These are phyloP conservation scores for Anoura caudifer DNA, from an alignment of 2,113 vertebrate genomes.

Conservation along the genomic window DNA sequence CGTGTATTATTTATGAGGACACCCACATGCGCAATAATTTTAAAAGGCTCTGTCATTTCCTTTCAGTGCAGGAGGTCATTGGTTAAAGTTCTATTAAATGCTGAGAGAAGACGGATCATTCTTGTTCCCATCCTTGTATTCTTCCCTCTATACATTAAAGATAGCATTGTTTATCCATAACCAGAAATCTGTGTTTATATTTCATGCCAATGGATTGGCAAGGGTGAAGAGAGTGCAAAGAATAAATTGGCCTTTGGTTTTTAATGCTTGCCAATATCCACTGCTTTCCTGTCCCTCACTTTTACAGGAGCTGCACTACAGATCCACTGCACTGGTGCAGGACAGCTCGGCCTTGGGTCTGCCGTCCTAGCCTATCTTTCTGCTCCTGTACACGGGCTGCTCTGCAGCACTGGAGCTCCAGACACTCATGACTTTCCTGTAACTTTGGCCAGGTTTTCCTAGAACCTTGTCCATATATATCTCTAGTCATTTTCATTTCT, in stretches of 20 bases:
- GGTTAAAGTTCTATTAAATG: neutral
- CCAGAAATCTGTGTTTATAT: neutral
- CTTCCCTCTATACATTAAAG: neutral
- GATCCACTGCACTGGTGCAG: neutral
- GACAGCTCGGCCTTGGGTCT: neutral
- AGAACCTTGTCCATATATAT: neutral
- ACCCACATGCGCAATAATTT: neutral
- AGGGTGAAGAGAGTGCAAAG: neutral
- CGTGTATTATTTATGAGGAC: neutral
- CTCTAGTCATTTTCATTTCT: neutral
- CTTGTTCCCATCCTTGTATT: neutral
- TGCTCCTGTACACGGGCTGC: neutral
- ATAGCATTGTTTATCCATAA: neutral
- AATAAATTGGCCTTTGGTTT: neutral
- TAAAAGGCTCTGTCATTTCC: neutral
- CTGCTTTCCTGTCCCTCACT: neutral
- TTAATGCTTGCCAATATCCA: neutral
- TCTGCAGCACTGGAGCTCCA: rapidly evolving
- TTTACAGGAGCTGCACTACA: neutral
- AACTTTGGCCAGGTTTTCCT: neutral
- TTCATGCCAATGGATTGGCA: neutral
- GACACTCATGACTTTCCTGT: neutral
- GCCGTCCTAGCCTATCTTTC: neutral
- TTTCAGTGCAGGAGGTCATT: neutral
- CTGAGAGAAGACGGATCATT: neutral